Percentiles rank a stretch among this genome's conserved stretches.
Conservation (phyloP, 2,113 vertebrate species). For the Aptenodytes patagonicus region DNA sequence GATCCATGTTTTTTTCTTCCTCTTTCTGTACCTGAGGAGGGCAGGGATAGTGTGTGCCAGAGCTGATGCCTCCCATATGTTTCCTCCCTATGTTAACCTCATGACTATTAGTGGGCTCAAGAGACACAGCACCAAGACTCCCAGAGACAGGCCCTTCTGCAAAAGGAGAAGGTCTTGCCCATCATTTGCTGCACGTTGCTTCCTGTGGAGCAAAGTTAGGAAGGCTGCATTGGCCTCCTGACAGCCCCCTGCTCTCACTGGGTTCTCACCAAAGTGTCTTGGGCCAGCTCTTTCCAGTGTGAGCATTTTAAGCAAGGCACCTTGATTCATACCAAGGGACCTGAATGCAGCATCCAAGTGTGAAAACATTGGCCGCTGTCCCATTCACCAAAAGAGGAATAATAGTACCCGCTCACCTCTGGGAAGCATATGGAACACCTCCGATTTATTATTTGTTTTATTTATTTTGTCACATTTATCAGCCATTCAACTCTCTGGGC, state of each 20-base stretch:
- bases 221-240: neutral
- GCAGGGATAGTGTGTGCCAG: neutral
- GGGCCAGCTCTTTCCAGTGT: neutral
- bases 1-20: neutral
- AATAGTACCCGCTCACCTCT: conserved; percentile 4
- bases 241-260: neutral
- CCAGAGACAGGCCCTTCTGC: neutral
- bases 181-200: neutral
- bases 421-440: conserved; percentile 14
- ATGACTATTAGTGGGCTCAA: neutral
- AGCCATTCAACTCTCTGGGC: conserved; percentile 29
- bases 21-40: neutral
- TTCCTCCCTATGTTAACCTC: neutral
- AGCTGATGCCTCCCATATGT: neutral
- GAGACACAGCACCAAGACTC: neutral
- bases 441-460: conserved; percentile 55
- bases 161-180: neutral
- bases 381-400: conserved; percentile 13
- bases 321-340: neutral
- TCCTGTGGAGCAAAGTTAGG: neutral
- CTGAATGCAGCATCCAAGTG: neutral
- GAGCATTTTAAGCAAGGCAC: neutral
- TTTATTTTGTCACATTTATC: conserved; percentile 61
- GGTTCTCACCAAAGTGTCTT: neutral
- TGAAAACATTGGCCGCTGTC: conserved; percentile 7